Base-by-base conservation (phyloP, 2,888 invertebrate species). In the Spodoptera exigua region DNA sequence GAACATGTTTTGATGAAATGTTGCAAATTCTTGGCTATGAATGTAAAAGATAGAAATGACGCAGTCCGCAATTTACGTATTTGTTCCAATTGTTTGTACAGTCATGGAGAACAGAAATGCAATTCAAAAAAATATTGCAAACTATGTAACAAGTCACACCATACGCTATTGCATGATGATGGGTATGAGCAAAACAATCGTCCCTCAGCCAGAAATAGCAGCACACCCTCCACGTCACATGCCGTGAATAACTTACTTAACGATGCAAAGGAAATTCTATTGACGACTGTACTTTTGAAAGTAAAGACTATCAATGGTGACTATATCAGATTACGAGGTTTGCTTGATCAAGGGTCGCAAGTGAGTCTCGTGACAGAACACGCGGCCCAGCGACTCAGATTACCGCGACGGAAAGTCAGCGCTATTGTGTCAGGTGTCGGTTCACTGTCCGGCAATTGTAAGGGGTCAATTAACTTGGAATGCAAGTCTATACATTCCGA, bases 381-480 rank as follows among this genome's bases (percentile, higher is more conserved):
- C 39, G 39, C 39, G 5, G 39, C 39, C 16, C 39, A 39, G 16
- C 39, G 39, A 39, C 39, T 39, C 5, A 39, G 16, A 39, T 16
- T 39, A 7, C 39, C 39, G 13, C 13, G 39, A 39, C 13, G 16
- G 16, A 39, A 16, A 16, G 3, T 39, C n/a, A 36, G 13, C 36
- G 36, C 36, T 4, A 36, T 13, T n/a, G 13, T 36, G 3, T 36
- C 36, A 12, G 39, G 39, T 9, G 39, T 39, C 14, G 39, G 39
- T 39, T 14, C 39, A 1, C 13, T 39, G 13, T 39, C 39, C 1
- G 39, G 39, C 13, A 16, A 39, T 16, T 39, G 16, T n/a, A n/a
- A n/a, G n/a, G n/a, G n/a, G n/a, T n/a, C n/a, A n/a, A n/a, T n/a
- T n/a, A n/a, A n/a, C n/a, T 39, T 39, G 16, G 39, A 39, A 7